A percentile compares a stretch with the other conserved stretches of the same genome.
phyloP scores from a whole-genome alignment of 2,888 invertebrate species.

The Sinohyriopsis cumingii region DNA sequence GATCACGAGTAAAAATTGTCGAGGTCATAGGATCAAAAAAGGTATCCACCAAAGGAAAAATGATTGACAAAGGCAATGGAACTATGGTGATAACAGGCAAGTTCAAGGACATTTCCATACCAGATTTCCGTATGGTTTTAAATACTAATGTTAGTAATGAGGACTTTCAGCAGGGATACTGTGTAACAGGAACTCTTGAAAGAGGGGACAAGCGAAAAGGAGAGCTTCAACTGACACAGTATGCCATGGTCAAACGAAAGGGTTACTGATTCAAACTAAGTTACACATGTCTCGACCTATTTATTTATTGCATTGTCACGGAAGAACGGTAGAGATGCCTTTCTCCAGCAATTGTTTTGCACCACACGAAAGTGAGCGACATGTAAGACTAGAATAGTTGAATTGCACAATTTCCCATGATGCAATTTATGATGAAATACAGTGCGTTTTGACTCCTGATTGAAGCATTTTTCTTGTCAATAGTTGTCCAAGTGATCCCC shows the following conservation, averaged over 20 bases:
- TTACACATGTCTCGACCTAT: not conserved
- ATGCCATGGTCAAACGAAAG: slow-evolving; percentile 87
- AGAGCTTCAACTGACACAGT: slow-evolving; percentile 88
- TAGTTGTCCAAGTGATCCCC: too few relatives aligned
- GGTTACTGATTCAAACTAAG: slow-evolving; percentile 74
- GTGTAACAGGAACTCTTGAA: slow-evolving; percentile 89
- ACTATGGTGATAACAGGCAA: slow-evolving; percentile 87
- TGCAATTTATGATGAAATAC: too few relatives aligned
- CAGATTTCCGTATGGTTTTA: slow-evolving; percentile 77
- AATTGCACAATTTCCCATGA: too few relatives aligned
- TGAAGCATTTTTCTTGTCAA: too few relatives aligned
- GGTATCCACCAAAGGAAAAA: slow-evolving; percentile 84
- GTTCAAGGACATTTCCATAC: slow-evolving; percentile 75
- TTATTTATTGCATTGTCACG: not conserved
- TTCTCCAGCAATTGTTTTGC: not conserved
- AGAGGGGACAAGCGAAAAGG: slow-evolving; percentile 83
- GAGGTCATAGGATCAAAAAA: slow-evolving; percentile 86
- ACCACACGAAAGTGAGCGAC: not conserved
- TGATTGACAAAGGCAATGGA: slow-evolving; percentile 85
- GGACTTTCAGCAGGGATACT: slow-evolving; percentile 92
- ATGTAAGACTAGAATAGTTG: too few relatives aligned
- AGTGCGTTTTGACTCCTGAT: too few relatives aligned
- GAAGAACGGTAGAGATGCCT: not conserved
- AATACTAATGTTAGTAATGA: slow-evolving; percentile 88
- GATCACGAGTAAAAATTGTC: slow-evolving; percentile 86